Conservation (phyloP, 2,113 vertebrate species). For the Dicaeum eximium region DNA sequence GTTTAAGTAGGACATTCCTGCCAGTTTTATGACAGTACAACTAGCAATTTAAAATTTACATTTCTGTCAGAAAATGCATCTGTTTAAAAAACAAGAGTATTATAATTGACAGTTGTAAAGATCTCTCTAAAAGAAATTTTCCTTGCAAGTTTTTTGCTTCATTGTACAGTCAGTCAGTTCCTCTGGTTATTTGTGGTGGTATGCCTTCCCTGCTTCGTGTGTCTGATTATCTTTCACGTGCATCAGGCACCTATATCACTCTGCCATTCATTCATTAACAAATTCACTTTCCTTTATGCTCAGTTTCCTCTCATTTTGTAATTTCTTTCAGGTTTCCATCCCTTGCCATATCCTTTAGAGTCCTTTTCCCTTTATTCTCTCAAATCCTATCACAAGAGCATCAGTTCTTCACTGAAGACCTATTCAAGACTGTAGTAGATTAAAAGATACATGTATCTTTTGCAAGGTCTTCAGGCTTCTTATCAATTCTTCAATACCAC, state of each 20-base stretch:
- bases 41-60: not conserved
- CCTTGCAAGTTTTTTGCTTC: not conserved
- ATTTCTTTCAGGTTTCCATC: not conserved
- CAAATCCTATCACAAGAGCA: not conserved
- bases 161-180: not conserved
- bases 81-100: not conserved
- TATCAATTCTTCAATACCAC: fast-evolving
- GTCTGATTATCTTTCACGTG: not conserved
- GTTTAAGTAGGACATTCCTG: not conserved
- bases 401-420: not conserved
- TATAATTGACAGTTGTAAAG: not conserved
- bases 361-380: not conserved
- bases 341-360: not conserved
- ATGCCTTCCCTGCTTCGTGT: not conserved
- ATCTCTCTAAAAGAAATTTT: not conserved
- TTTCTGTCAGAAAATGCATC: not conserved
- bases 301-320: not conserved
- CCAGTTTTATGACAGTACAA: not conserved
- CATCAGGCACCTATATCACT: not conserved
- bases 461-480: not conserved
- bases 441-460: not conserved
- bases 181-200: not conserved
- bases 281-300: not conserved
- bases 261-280: not conserved
- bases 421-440: not conserved